Percentiles rank a stretch among this genome's conserved stretches.
Conservation (phyloP, 2,797 vertebrate species). For the Calcarius lapponicus region DNA sequence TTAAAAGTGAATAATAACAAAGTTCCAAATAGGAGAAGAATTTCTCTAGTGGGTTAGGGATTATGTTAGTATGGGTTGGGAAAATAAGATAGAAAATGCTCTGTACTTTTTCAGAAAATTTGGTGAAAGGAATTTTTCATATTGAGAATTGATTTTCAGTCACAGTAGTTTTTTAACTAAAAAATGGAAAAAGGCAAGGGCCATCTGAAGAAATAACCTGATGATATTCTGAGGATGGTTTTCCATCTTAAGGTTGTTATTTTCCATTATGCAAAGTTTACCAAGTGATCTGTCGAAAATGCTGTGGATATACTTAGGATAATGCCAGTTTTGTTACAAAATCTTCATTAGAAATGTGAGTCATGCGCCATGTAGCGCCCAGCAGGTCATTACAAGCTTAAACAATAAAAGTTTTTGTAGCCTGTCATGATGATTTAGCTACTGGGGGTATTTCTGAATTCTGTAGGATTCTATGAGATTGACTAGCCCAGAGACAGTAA, state of each 20-base stretch:
- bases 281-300: background rate
- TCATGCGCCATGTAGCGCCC: background rate
- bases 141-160: background rate
- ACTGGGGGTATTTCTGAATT: background rate
- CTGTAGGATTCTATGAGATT: background rate
- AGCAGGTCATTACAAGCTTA: background rate
- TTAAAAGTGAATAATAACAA: background rate
- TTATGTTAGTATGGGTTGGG: background rate
- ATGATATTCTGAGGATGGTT: background rate
- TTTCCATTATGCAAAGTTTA: background rate
- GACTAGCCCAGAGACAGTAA: background rate
- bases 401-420: background rate
- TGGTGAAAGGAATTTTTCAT: background rate
- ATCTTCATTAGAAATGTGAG: background rate
- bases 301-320: background rate
- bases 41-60: background rate
- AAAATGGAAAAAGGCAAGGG: background rate
- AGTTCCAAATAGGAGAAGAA: background rate
- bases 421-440: background rate
- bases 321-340: background rate
- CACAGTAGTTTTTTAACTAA: background rate
- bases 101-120: background rate
- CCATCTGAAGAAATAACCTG: background rate
- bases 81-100: background rate
- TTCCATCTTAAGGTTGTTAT: background rate